These are phyloP conservation scores for Cassiopea andromeda DNA, from an alignment of 30 jellyfish, hydroid and myxozoan genomes.

Conservation along the genomic window DNA sequence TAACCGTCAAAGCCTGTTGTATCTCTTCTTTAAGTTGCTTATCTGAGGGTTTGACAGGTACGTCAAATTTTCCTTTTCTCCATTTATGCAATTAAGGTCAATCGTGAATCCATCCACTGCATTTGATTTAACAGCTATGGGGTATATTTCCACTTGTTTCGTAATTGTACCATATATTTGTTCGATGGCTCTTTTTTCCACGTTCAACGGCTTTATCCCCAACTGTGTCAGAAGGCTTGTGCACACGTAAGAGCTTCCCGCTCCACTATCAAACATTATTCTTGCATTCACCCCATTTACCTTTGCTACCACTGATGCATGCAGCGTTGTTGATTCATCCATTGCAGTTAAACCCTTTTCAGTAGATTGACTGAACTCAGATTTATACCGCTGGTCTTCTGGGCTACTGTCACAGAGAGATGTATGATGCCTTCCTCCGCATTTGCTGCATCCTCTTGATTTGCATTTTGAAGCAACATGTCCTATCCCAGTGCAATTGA, in stretches of 20 bases:
- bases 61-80: constrained; percentile 56
- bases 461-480: constrained; percentile 18
- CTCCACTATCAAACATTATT: constrained; percentile 46
- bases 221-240: constrained; percentile 52
- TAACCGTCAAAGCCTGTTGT: constrained; percentile 30
- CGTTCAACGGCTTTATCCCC: constrained; percentile 48
- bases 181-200: constrained; percentile 50
- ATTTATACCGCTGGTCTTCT: constrained; percentile 22
- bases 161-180: constrained; percentile 57
- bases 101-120: constrained; percentile 48
- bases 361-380: not conserved
- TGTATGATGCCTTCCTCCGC: constrained; percentile 9
- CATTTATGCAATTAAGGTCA: constrained; percentile 54
- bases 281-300: constrained; percentile 55
- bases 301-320: constrained; percentile 69
- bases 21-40: constrained; percentile 56
- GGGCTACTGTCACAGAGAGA: constrained; percentile 19
- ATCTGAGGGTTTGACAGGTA: constrained; percentile 54
- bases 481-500: constrained; percentile 41
- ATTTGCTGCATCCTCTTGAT: constrained; percentile 30
- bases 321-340: constrained; percentile 41
- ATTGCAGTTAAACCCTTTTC: constrained; percentile 29
- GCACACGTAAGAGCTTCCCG: constrained; percentile 73
- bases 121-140: constrained; percentile 22
- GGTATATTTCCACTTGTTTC: constrained; percentile 16